Percentiles rank a stretch among this genome's conserved stretches.
phyloP scores from a whole-genome alignment of 2,797 vertebrate genomes.

The Sardinella longiceps region DNA sequence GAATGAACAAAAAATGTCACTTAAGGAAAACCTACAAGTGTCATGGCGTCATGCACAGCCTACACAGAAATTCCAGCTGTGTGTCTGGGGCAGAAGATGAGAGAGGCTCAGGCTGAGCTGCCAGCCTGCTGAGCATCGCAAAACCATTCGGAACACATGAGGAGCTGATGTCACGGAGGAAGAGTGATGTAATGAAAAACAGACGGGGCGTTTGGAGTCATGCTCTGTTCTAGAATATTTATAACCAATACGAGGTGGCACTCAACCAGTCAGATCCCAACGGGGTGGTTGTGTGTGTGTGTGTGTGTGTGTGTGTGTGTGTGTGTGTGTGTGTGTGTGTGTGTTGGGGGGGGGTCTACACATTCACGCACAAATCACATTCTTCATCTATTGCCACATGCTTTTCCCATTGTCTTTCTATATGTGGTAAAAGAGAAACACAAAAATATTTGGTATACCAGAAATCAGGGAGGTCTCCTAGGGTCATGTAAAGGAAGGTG shows the following conservation, averaged over 20 bases:
- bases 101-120: not conserved
- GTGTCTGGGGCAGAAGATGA: not conserved
- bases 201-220: not conserved
- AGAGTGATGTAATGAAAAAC: slow-evolving; percentile 23
- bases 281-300: too few species aligned
- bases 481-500: not conserved
- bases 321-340: not conserved
- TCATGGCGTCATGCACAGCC: not conserved
- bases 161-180: slow-evolving; percentile 11
- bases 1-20: not conserved
- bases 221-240: slow-evolving; percentile 10
- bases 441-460: not conserved
- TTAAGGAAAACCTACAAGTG: not conserved
- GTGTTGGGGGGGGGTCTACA: not conserved
- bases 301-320: not conserved
- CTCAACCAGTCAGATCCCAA: not conserved
- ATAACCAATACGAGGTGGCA: not conserved
- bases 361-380: slow-evolving; percentile 1
- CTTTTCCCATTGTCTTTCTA: not conserved
- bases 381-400: not conserved
- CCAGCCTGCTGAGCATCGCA: not conserved
- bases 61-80: slow-evolving; percentile 16
- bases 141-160: slow-evolving; percentile 8
- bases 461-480: not conserved
- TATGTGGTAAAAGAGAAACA: not conserved